Evolutionary conservation across 2,797 vertebrate genomes (phyloP).

Genomic region (Neosilurus mollespiculum): DNA sequence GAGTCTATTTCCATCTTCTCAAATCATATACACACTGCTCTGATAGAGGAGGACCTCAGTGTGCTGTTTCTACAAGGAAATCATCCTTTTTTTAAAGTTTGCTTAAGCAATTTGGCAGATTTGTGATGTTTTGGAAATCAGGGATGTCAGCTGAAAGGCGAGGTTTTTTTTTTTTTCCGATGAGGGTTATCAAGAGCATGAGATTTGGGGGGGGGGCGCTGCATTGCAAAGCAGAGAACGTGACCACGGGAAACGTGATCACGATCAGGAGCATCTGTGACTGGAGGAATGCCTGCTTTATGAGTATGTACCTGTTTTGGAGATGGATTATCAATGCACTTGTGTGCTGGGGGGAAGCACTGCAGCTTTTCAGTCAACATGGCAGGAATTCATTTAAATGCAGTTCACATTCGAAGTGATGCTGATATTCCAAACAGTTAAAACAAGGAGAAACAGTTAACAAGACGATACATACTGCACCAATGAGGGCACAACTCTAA

Average conservation of each 20-base stretch:
- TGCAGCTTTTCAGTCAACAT: constrained; percentile 23
- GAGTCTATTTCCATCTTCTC: neutral
- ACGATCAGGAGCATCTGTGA: neutral
- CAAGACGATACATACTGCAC: neutral
- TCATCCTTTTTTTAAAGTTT: constrained; percentile 11
- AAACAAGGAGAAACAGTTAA: neutral
- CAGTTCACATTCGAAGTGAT: constrained; percentile 29
- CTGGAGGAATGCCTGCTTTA: neutral
- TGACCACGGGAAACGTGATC: neutral
- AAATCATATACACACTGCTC: neutral
- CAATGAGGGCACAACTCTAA: neutral
- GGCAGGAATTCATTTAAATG: constrained; percentile 30
- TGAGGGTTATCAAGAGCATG: neutral
- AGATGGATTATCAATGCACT: neutral
- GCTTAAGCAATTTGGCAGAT: neutral
- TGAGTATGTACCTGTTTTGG: neutral
- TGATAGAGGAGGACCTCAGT: neutral
- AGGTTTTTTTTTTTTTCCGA: neutral
- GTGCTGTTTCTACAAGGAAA: neutral
- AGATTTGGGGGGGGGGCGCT: too few relatives aligned
- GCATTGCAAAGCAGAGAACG: neutral
- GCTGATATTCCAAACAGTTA: constrained; percentile 3
- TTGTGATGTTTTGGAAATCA: neutral
- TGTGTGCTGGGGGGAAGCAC: neutral
- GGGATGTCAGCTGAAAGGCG: neutral